A percentile compares a stretch with the other conserved stretches of the same genome.
Evolutionary conservation across 2,888 invertebrate genomes (phyloP).

Genomic region (Linyphia triangularis): DNA sequence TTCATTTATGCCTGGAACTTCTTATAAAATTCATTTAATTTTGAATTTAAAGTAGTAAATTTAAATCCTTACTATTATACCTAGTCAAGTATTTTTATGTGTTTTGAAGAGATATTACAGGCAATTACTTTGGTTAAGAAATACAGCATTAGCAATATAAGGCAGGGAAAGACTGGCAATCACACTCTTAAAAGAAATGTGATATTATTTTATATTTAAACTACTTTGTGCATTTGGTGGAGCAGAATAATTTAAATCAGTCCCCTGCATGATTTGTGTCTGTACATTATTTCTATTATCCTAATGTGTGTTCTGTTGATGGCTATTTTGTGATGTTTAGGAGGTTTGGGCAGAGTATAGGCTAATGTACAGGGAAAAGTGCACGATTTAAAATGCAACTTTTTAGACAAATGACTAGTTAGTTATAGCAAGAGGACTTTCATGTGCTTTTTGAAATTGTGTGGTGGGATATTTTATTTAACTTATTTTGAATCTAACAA

Average conservation of each 20-base stretch:
- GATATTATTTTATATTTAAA: conserved; percentile 71
- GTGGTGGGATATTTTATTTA: too few relatives aligned
- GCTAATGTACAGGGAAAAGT: conserved; percentile 44
- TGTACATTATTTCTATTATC: conserved; percentile 57
- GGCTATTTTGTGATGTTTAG: conserved; percentile 44
- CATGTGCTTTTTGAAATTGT: neutral
- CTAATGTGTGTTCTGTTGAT: conserved; percentile 32
- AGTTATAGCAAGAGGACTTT: neutral
- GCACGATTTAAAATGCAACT: conserved; percentile 2
- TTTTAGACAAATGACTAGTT: neutral
- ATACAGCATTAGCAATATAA: too few relatives aligned
- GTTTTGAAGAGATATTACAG: too few relatives aligned
- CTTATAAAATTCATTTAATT: too few relatives aligned
- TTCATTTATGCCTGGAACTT: too few relatives aligned
- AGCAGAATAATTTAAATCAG: conserved; percentile 35
- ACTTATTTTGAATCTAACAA: too few relatives aligned
- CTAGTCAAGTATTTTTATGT: too few relatives aligned
- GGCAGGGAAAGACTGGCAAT: too few relatives aligned
- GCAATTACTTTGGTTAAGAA: too few relatives aligned
- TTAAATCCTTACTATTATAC: too few relatives aligned
- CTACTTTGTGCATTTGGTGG: conserved; percentile 71
- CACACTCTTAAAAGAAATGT: conserved; percentile 63
- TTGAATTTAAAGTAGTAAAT: too few relatives aligned
- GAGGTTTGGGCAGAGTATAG: conserved; percentile 59
- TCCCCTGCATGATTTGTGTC: conserved; percentile 59